Conservation (phyloP, 2,888 invertebrate species). For the Coelogynopora nodosa region DNA sequence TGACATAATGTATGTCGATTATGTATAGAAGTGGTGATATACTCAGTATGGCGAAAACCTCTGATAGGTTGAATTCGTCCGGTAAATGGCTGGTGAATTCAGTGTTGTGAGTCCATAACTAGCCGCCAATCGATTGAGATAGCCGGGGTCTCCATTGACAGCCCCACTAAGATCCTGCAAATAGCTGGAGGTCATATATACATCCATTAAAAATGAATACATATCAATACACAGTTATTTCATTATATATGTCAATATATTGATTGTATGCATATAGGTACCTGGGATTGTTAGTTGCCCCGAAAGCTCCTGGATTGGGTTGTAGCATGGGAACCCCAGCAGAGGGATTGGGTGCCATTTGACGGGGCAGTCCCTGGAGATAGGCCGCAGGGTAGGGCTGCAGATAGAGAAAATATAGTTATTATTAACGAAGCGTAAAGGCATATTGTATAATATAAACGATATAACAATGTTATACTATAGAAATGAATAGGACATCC, state of each 20-base stretch:
- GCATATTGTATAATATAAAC: too few species aligned
- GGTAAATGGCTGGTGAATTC: constrained; percentile 29
- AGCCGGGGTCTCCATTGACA: not conserved
- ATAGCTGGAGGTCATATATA: not conserved
- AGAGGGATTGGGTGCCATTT: not conserved
- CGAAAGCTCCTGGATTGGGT: not conserved
- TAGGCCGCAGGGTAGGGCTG: constrained; percentile 16
- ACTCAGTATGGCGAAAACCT: constrained; percentile 29
- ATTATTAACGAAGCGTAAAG: too few species aligned
- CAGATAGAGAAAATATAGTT: too few species aligned
- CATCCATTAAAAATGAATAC: not conserved
- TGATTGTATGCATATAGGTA: not conserved
- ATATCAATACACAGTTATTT: not conserved
- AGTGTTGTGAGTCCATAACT: not conserved
- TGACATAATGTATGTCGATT: not conserved
- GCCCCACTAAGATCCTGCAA: not conserved
- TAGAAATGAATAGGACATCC: too few species aligned
- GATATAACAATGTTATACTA: too few species aligned
- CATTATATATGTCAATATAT: not conserved
- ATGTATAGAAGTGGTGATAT: not conserved
- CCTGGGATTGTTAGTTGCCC: not conserved
- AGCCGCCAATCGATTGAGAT: not conserved
- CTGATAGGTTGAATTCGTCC: constrained; percentile 40
- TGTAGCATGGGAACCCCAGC: not conserved
- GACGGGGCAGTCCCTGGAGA: not conserved